Conservation (phyloP, 1,140 invertebrate genomes). For the Penaeus vannamei region DNA sequence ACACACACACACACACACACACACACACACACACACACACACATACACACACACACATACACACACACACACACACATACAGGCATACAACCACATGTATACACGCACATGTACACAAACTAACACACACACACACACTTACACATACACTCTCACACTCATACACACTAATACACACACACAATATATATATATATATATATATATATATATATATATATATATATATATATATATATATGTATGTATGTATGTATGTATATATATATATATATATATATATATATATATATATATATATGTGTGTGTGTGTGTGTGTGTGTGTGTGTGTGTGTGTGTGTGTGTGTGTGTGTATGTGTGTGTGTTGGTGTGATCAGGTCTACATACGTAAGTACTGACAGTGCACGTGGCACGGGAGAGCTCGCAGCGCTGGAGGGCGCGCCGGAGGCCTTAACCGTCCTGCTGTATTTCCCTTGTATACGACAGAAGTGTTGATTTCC, state of each 20-base stretch:
- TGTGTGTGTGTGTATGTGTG: background rate
- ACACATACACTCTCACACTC: too few relatives aligned
- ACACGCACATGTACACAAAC: background rate
- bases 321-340: background rate
- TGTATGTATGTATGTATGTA: background rate
- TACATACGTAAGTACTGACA: background rate
- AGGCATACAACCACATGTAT: background rate
- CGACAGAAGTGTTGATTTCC: too few relatives aligned
- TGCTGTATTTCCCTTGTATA: too few relatives aligned
- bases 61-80: background rate
- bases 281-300: constrained; percentile 18
- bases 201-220: background rate
- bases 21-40: too few relatives aligned
- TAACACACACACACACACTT: too few relatives aligned
- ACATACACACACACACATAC: too few relatives aligned
- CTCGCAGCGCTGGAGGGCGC: too few relatives aligned
- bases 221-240: background rate
- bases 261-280: constrained; percentile 22
- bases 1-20: too few relatives aligned
- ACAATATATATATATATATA: constrained; percentile 28
- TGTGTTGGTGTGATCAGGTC: background rate
- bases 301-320: background rate
- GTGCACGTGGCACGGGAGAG: too few relatives aligned
- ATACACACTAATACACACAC: too few relatives aligned
- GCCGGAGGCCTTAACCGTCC: too few relatives aligned